Conservation (phyloP, 2,888 invertebrate species). For the Bimastos eiseni region DNA sequence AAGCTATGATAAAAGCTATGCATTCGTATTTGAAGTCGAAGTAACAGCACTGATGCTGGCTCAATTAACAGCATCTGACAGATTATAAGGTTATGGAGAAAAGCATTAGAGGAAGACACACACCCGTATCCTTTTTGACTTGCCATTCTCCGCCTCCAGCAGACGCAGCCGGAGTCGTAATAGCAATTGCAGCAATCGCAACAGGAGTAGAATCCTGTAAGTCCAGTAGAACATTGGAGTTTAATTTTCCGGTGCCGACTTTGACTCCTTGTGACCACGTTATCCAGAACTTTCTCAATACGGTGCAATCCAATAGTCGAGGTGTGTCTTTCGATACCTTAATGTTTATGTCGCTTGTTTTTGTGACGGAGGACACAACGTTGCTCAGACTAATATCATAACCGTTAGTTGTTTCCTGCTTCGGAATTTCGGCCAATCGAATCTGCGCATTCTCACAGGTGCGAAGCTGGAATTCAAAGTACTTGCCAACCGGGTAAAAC, state of each 20-base stretch:
- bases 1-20: too few relatives aligned
- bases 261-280: slow-evolving; percentile 25
- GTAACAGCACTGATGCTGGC: too few relatives aligned
- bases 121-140: background rate
- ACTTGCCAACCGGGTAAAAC: slow-evolving; percentile 22
- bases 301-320: slow-evolving; percentile 14
- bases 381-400: slow-evolving; percentile 14
- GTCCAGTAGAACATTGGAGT: background rate
- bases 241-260: slow-evolving; percentile 2
- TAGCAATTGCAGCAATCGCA: background rate
- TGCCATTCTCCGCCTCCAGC: slow-evolving; percentile 27
- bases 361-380: background rate
- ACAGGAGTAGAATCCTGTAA: background rate
- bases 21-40: too few relatives aligned
- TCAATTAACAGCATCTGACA: too few relatives aligned
- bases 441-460: slow-evolving; percentile 24
- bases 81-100: too few relatives aligned
- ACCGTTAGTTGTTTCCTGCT: background rate
- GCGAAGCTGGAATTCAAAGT: slow-evolving; percentile 17
- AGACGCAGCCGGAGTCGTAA: slow-evolving; percentile 17
- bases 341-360: background rate
- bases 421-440: slow-evolving; percentile 20
- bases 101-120: background rate
- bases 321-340: slow-evolving; percentile 8
- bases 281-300: slow-evolving; percentile 22